Evolutionary conservation across 1,140 invertebrate genomes (phyloP).

Genomic region (Drosophila gunungcola): DNA sequence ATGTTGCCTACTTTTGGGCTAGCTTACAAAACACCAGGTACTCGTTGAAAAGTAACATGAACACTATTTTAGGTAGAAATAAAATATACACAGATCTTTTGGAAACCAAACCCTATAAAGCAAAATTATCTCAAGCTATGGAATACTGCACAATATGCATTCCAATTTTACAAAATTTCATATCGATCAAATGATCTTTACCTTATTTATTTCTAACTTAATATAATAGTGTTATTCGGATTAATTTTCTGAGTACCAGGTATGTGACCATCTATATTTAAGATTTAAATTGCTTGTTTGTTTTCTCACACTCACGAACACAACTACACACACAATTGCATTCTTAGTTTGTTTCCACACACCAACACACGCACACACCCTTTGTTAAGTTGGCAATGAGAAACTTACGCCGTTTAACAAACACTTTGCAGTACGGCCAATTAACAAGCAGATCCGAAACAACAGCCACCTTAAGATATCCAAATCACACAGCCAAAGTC

Average conservation of each 20-base stretch:
- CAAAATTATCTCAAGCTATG: too few relatives aligned
- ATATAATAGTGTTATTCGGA: not conserved
- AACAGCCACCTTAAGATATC: constrained; percentile 31
- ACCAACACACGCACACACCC: constrained; percentile 10
- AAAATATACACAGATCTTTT: too few relatives aligned
- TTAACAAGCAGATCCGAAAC: constrained; percentile 37
- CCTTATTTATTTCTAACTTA: not conserved
- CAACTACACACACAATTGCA: constrained; percentile 10
- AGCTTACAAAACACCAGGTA: too few relatives aligned
- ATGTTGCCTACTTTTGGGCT: constrained; percentile 56
- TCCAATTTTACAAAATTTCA: not conserved
- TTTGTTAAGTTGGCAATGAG: constrained; percentile 48
- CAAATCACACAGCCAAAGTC: constrained; percentile 26
- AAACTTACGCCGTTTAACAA: constrained; percentile 57
- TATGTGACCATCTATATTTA: constrained; percentile 3
- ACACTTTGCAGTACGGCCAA: constrained; percentile 63
- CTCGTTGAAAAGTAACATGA: too few relatives aligned
- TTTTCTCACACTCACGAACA: constrained; percentile 6
- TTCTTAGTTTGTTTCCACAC: constrained; percentile 22
- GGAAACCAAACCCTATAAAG: too few relatives aligned
- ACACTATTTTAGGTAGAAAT: too few relatives aligned
- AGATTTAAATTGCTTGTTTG: constrained; percentile 2
- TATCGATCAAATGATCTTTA: not conserved
- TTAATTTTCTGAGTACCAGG: not conserved
- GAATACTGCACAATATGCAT: too few relatives aligned